These are phyloP conservation scores for Callitettix versicolor DNA, from an alignment of 1,140 invertebrate species.

Conservation along the genomic window DNA sequence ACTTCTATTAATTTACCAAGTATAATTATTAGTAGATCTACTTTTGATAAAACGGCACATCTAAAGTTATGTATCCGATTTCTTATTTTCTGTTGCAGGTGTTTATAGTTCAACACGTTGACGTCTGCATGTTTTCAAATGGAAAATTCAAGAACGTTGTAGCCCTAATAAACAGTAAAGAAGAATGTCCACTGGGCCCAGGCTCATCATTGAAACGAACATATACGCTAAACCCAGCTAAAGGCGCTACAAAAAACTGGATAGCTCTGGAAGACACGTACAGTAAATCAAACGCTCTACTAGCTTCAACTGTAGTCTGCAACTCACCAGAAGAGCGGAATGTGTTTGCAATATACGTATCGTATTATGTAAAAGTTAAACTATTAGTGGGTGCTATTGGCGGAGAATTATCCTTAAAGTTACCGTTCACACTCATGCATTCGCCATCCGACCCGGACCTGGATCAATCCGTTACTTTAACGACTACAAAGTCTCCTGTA, in stretches of 20 bases:
- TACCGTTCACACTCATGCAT: conserved; percentile 66
- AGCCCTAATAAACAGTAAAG: conserved; percentile 65
- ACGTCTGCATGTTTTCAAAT: conserved; percentile 98
- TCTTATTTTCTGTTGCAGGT: conserved; percentile 41
- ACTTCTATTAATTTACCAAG: too few species aligned
- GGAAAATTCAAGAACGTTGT: conserved; percentile 98
- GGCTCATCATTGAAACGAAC: conserved; percentile 43
- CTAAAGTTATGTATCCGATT: neutral
- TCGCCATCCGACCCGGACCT: conserved; percentile 35
- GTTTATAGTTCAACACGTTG: conserved; percentile 88
- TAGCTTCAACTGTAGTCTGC: conserved; percentile 57
- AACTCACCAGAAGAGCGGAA: conserved; percentile 58
- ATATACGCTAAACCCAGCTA: conserved; percentile 55
- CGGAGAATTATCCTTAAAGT: conserved; percentile 62
- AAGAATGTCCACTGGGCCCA: conserved; percentile 51
- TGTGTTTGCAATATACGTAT: conserved; percentile 81
- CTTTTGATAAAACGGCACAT: too few species aligned
- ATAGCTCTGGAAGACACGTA: conserved; percentile 68
- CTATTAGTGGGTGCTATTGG: conserved; percentile 65
- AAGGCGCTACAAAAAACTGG: conserved; percentile 71
- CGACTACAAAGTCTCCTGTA: conserved; percentile 16
- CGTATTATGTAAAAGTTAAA: conserved; percentile 80
- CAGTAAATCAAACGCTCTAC: conserved; percentile 50
- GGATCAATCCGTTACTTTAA: conserved; percentile 21
- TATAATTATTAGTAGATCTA: too few species aligned